Base-by-base conservation (phyloP, 2,888 invertebrate species). In the Ophonus ardosiacus region DNA sequence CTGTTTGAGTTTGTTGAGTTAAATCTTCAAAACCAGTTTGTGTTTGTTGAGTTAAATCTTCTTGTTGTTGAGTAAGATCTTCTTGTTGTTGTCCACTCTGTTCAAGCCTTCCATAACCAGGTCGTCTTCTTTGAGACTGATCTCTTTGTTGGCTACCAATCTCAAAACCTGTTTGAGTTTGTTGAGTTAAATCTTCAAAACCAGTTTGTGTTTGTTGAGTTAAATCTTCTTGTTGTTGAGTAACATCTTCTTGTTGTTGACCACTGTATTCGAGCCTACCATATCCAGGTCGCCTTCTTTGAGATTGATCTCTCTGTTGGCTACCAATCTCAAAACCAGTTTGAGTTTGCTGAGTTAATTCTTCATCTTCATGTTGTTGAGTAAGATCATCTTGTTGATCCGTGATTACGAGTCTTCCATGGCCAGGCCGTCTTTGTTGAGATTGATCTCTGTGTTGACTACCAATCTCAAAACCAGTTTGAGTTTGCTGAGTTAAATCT, bases 11-110 rank as follows among this genome's bases (percentile, higher is more conserved):
- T 85, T 87, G 86, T 86, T 88, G 88, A 0, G 86, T 87, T 7
- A 88, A 86, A 81, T 88, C 87, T 51, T 83, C 74, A 85, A 51
- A 51, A 13, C 43, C 43, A 31, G 31, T 31, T 56, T 88, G 86
- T 40, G 87, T 78, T 51, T 86, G 87, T 18, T 85, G 87, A 81
- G 86, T 83, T 80, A 81, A 86, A 80, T 87, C 87, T 87, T 91
- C 90, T 59, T 91, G 65, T 68, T 88, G 86, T 86, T 88, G 88
- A 8, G 87, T 87, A 8, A 88, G 76, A 86, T 88, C 88, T 80
- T 84, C 79, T 31, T 85, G 59, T 80, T 85, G 80, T 85, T 87
- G 84, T 13, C 86, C 86, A 7, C 85, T 87, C 82, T 86, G 86
- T 65, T 87, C 86, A 31, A 87, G 17, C 43, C 71, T 79, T 81